Base-by-base conservation (phyloP, 2,113 vertebrate genomes). In the Ciconia boyciana region DNA sequence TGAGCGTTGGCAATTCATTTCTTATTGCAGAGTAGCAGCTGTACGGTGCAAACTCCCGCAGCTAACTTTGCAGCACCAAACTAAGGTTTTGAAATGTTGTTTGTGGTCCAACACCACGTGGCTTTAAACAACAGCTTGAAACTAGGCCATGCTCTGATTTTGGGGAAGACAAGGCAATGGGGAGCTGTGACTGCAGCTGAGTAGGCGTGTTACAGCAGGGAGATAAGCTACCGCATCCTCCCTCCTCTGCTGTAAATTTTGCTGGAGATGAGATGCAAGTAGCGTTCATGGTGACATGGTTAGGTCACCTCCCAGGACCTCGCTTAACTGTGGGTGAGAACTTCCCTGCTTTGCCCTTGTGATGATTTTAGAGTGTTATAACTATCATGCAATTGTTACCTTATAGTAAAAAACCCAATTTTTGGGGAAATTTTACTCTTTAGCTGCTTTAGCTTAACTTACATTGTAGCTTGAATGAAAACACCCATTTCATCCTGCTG, bases 11-110 rank as follows among this genome's bases (percentile, higher is more conserved):
- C n/a, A 65, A 17, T 74, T 76, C 9, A 12, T 69, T 78, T 61
- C 32, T 69, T 20, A 6, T 46, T 18, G 49, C 79, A 66, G 62
- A 44, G 26, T 12, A 54, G 82, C 70, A 72, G 51, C 60, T 86
- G 76, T 26, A 19, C 0, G 0, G 34, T 28, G 32, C 58, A 46
- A 61, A 65, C 26, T 85, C 82, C 54, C 5, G 11, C 55, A 49
- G 82, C 49, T 76, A 57, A 46, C 46, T 64, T 70, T 31, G 60
- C 70, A 80, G 43, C 68, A 26, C 18, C 51, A 43, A 70, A 43
- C 26, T 7, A 34, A 70, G 69, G 43, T 52, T 61, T 87, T 64
- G 57, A 79, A 31, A n/a, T 6, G 41, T 54, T 66, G 29, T 36
- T 77, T 49, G 32, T 54, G n/a, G 76, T 70, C 60, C 31, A 36